Evolutionary conservation across 2,113 vertebrate species (phyloP), one percentile per base, ranked within the genome.

Genomic region (Pica pica): DNA sequence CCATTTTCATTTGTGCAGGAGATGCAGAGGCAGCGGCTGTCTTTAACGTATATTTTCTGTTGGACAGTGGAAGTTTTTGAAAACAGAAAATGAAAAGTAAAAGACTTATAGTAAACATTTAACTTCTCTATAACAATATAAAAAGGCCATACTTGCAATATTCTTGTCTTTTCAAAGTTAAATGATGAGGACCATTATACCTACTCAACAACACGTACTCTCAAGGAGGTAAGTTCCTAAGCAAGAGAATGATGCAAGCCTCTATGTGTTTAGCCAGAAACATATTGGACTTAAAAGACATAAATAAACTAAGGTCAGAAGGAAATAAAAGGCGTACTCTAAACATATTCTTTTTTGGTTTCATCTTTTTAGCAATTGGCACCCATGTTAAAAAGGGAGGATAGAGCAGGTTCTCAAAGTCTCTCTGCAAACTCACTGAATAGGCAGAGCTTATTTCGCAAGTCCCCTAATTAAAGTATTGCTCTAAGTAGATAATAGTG

Each of bases 1-100:
- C 87, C 95, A 95, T 83, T 97, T 93, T 83, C 87, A 94, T 94
- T 68, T 71, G 70, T 77, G 84, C 75, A 80, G 67, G 89, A 82
- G 81, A 84, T 60, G 31, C 78, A 92, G 67, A 85, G 63, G 53
- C 64, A 87, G 69, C 1, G 3, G 10, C 65, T 44, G 22, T 74
- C 69, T 93, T 95, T 82, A 80, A 87, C 3, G 3, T 78, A 19
- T 75, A 68, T 87, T 89, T 94, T 92, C 65, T 68, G 53, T 82
- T 73, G 57, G 56, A 57, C 42, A 23, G 50, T 67, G 42, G 33
- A 94, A 94, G 50, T 37, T 91, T 95, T 69, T 50, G 42, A 50
- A 96, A 90, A 83, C 23, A 60, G 74, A 61, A 65, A 82, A 88
- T 30, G 13, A 87, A 84, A 89, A 61, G 28, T 69, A 57, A 63